Percentiles rank a stretch among this genome's conserved stretches.
phyloP scores from a whole-genome alignment of 2,888 invertebrate genomes.

The Ichneumoninae sp. region DNA sequence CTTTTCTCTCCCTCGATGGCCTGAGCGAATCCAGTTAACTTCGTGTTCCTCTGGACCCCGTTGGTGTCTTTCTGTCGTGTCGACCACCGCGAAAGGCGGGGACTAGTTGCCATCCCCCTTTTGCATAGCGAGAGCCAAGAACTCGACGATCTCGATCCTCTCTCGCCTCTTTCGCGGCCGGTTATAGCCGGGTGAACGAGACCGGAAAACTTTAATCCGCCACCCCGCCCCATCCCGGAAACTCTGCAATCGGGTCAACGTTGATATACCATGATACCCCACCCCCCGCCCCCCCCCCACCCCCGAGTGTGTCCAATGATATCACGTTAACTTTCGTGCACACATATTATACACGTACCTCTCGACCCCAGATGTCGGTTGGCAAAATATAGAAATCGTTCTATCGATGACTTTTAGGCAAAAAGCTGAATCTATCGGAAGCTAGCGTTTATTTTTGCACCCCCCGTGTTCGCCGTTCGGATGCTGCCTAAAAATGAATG shows the following conservation, averaged over 20 bases:
- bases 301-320: slow-evolving; percentile 14
- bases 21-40: slow-evolving; percentile 33
- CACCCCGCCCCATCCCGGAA: slow-evolving; percentile 44
- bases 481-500: neutral
- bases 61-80: slow-evolving; percentile 25
- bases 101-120: slow-evolving; percentile 35
- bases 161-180: slow-evolving; percentile 25
- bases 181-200: slow-evolving; percentile 41
- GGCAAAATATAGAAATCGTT: neutral
- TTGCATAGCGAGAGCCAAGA: slow-evolving; percentile 57
- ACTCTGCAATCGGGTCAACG: slow-evolving; percentile 58
- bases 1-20: slow-evolving; percentile 23
- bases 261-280: slow-evolving; percentile 30
- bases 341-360: neutral
- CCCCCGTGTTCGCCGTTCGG: neutral
- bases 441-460: neutral
- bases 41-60: slow-evolving; percentile 4
- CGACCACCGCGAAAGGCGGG: neutral
- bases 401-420: neutral
- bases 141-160: slow-evolving; percentile 40
- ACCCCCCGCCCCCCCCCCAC: neutral
- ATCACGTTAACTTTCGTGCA: neutral
- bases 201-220: slow-evolving; percentile 63
- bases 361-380: neutral
- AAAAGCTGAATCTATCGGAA: neutral